Conservation (phyloP, 2,888 invertebrate species). For the Chouioia cunea region DNA sequence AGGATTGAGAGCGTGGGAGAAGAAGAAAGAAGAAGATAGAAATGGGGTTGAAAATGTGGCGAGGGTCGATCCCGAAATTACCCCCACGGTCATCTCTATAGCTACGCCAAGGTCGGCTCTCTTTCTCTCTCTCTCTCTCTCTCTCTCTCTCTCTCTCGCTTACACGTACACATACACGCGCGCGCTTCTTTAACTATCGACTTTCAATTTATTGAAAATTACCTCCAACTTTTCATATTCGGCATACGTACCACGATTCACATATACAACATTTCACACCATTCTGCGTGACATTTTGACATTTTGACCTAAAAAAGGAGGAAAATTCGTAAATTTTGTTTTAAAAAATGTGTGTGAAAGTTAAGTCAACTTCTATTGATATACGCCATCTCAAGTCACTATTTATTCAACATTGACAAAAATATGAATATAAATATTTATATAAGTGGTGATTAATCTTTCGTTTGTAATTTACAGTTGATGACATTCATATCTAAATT, state of each 20-base stretch:
- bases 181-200: conserved; percentile 35
- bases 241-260: not conserved
- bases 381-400: too few species aligned
- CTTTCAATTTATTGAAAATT: conserved; percentile 37
- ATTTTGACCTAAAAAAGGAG: conserved; percentile 16
- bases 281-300: conserved; percentile 15
- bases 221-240: conserved; percentile 26
- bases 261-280: too few species aligned
- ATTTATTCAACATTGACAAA: too few species aligned
- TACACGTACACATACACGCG: conserved; percentile 17
- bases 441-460: too few species aligned
- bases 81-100: conserved; percentile 13
- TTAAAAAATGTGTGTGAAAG: not conserved
- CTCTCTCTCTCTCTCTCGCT: conserved; percentile 31
- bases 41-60: conserved; percentile 26
- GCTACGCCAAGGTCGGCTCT: not conserved
- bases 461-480: too few species aligned
- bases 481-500: too few species aligned
- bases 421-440: too few species aligned
- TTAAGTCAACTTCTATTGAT: too few species aligned
- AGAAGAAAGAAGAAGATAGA: conserved; percentile 24
- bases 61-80: conserved; percentile 33
- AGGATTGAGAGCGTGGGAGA: not conserved
- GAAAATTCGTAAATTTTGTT: not conserved
- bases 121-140: conserved; percentile 11